These are phyloP conservation scores for Spinus pinus DNA, from an alignment of 2,797 vertebrate genomes.

Conservation along the genomic window DNA sequence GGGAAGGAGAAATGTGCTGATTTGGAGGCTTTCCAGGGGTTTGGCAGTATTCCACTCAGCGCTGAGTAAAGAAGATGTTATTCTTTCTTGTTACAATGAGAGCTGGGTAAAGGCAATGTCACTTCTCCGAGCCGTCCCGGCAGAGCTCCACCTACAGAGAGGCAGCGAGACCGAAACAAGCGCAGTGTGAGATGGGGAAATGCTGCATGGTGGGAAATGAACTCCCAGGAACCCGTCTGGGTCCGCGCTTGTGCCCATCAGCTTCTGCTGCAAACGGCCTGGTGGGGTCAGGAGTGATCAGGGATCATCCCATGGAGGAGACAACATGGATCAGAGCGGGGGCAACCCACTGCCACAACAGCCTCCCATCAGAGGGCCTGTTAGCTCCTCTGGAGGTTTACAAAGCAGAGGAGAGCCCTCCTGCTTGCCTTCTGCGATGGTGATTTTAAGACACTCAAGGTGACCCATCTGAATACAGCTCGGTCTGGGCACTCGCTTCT, in stretches of 20 bases:
- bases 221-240: neutral
- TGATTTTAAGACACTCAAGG: neutral
- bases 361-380: neutral
- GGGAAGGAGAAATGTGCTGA: slow-evolving; percentile 69
- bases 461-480: neutral
- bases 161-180: neutral
- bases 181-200: neutral
- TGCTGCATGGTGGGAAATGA: neutral
- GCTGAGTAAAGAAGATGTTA: slow-evolving; percentile 47
- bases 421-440: neutral
- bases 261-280: neutral
- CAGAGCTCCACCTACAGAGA: neutral
- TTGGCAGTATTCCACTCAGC: slow-evolving; percentile 71
- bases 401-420: neutral
- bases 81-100: slow-evolving; percentile 36
- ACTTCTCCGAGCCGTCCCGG: neutral
- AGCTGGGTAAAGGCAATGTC: slow-evolving; percentile 41
- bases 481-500: neutral
- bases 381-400: neutral
- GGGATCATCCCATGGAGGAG: neutral
- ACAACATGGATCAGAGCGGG: neutral
- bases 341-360: neutral
- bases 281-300: neutral
- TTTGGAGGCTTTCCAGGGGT: slow-evolving; percentile 74
- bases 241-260: neutral